Conservation (phyloP, 1,140 invertebrate species). For the Drosophila biarmipes region DNA sequence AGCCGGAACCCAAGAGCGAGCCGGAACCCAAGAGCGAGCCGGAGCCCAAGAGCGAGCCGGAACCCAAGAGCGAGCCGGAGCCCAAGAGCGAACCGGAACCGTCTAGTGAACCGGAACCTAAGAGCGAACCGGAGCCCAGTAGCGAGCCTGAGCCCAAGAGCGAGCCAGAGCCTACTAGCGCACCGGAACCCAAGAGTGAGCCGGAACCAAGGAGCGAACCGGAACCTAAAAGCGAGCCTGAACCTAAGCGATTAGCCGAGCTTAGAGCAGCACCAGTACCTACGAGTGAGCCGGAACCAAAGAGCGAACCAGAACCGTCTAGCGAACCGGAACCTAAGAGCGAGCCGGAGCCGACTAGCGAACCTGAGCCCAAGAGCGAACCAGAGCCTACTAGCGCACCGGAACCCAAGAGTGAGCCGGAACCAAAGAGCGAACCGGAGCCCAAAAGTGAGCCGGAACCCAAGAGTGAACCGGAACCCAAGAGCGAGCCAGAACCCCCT, state of each 20-base stretch:
- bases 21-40: constrained; percentile 72
- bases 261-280: constrained; percentile 84
- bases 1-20: constrained; percentile 63
- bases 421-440: constrained; percentile 50
- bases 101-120: constrained; percentile 84
- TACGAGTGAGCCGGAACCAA: constrained; percentile 79
- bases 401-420: constrained; percentile 70
- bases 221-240: constrained; percentile 84
- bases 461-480: constrained; percentile 72
- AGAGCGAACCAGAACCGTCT: constrained; percentile 84
- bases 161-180: constrained; percentile 80
- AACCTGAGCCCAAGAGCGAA: constrained; percentile 85
- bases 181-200: constrained; percentile 23
- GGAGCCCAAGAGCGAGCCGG: constrained; percentile 80
- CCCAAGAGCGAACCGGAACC: constrained; percentile 85
- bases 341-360: constrained; percentile 84
- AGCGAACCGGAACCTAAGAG: constrained; percentile 51
- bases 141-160: constrained; percentile 85
- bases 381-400: constrained; percentile 85
- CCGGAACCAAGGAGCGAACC: constrained; percentile 80
- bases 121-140: constrained; percentile 85
- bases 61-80: constrained; percentile 84
- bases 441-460: constrained; percentile 85
- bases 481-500: constrained; percentile 84
- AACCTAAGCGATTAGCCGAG: constrained; percentile 81